Evolutionary conservation across 2,113 vertebrate genomes (phyloP).

Genomic region (Hemibagrus wyckioides): DNA sequence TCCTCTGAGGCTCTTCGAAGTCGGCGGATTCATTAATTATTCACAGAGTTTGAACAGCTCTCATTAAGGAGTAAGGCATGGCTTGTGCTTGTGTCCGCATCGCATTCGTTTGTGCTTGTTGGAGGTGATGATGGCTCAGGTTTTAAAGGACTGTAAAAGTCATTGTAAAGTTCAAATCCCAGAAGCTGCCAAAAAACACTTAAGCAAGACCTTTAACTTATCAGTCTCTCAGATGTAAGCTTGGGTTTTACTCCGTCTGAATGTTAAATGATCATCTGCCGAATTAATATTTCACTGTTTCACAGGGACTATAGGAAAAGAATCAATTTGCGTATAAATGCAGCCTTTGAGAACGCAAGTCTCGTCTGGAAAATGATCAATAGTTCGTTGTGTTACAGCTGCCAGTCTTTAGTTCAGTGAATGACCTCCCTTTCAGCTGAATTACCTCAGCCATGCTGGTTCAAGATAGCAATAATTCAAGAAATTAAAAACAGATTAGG

Average conservation of each 20-base stretch:
- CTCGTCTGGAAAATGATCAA: background rate
- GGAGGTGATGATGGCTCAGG: background rate
- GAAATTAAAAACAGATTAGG: slow-evolving; percentile 28
- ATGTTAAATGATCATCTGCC: background rate
- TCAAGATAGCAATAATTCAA: slow-evolving; percentile 24
- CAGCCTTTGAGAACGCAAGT: background rate
- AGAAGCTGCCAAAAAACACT: background rate
- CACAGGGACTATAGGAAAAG: background rate
- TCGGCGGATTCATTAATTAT: slow-evolving; percentile 13
- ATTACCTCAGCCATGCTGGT: background rate
- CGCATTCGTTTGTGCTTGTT: background rate
- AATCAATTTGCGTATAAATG: slow-evolving; percentile 29
- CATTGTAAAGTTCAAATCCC: background rate
- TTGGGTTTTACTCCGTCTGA: background rate
- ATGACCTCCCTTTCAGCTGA: background rate
- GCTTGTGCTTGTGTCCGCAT: background rate
- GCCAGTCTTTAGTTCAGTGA: background rate
- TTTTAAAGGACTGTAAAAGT: background rate
- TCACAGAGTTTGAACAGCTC: slow-evolving; percentile 14
- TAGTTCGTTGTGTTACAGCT: background rate
- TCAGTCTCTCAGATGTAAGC: too few species aligned
- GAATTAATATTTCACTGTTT: background rate
- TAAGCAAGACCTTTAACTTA: background rate
- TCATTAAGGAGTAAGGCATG: background rate
- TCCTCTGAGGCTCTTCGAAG: background rate